phyloP scores from a whole-genome alignment of 1,140 invertebrate genomes.

The Leptinotarsa defecta region DNA sequence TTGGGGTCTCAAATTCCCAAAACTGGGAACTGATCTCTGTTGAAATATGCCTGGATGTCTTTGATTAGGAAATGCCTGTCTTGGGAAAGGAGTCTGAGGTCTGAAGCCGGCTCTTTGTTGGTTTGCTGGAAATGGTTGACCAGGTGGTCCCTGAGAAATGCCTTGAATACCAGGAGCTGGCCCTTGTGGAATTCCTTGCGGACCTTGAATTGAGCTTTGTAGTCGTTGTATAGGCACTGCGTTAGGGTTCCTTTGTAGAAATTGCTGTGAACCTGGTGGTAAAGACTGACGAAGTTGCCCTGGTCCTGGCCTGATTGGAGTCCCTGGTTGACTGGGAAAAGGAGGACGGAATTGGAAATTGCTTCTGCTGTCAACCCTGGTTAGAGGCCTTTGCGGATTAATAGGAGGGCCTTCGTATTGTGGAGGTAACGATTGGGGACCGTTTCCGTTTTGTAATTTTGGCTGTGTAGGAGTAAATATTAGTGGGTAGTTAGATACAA shows the following conservation, averaged over 20 bases:
- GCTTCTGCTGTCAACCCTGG: slow-evolving; percentile 45
- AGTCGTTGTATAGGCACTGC: slow-evolving; percentile 37
- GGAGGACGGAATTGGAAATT: slow-evolving; percentile 43
- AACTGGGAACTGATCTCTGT: slow-evolving; percentile 44
- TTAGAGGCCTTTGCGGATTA: slow-evolving; percentile 39
- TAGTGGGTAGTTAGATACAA: not conserved
- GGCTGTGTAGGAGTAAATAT: slow-evolving; percentile 6
- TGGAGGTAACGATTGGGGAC: slow-evolving; percentile 3
- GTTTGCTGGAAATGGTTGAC: slow-evolving; percentile 19
- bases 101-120: slow-evolving; percentile 35
- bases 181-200: slow-evolving; percentile 10
- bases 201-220: slow-evolving; percentile 31
- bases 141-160: not conserved
- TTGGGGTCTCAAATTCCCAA: slow-evolving; percentile 32
- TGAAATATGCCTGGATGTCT: slow-evolving; percentile 46
- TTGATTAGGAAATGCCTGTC: slow-evolving; percentile 40
- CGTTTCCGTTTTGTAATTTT: slow-evolving; percentile 26
- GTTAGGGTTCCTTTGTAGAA: slow-evolving; percentile 37
- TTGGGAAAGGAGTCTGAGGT: slow-evolving; percentile 41
- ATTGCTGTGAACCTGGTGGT: slow-evolving; percentile 32
- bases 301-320: slow-evolving; percentile 18
- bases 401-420: slow-evolving; percentile 25
- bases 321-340: slow-evolving; percentile 41
- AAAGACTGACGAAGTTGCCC: slow-evolving; percentile 18
- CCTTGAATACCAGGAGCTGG: slow-evolving; percentile 22